Base-by-base conservation (phyloP, 2,797 vertebrate genomes). In the Pangasius sanitwongsei region DNA sequence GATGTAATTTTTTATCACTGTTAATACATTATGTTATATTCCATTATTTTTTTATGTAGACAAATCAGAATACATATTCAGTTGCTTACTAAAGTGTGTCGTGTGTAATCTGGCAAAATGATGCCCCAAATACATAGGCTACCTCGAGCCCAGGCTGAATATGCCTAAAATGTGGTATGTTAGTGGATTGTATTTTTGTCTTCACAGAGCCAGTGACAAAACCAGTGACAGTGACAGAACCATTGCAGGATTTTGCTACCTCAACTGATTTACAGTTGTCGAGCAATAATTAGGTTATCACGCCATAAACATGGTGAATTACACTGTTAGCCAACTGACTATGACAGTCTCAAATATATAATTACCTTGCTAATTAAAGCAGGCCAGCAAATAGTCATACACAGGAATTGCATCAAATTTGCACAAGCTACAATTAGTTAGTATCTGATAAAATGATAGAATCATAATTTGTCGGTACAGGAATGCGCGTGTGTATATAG, bases 311-410 rank as follows among this genome's bases (percentile, higher is more conserved):
- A 78, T 41, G 61, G 83, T 28, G 23, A 78, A 85, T 78, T 85
- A 80, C 59, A n/a, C 74, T 80, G 75, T 80, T 80, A 85, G 83
- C 55, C 86, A 93, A 82, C 48, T 65, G 81, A 34, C 69, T 75
- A 41, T 78, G 41, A 44, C 72, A 85, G 11, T 88, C 25, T 77
- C 37, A 77, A 78, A 80, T 86, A 70, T 89, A 59, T 70, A 89
- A 86, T 89, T 80, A 81, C 37, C 20, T 82, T 61, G 37, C n/a
- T 74, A 89, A 86, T 86, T 86, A 69, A 82, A 57, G 23, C 65
- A 61, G 75, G 65, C 9, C 65, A 70, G n/a, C 18, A 31, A 70
- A 25, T 23, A 55, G 16, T 70, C n/a, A 23, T 50, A 48, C 18
- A 34, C 23, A 72, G 16, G 50, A 55, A 57, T 34, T 74, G 12